Percentiles rank a stretch among this genome's conserved stretches.
Conservation (phyloP, 2,888 invertebrate genomes). For the Empis livida region DNA sequence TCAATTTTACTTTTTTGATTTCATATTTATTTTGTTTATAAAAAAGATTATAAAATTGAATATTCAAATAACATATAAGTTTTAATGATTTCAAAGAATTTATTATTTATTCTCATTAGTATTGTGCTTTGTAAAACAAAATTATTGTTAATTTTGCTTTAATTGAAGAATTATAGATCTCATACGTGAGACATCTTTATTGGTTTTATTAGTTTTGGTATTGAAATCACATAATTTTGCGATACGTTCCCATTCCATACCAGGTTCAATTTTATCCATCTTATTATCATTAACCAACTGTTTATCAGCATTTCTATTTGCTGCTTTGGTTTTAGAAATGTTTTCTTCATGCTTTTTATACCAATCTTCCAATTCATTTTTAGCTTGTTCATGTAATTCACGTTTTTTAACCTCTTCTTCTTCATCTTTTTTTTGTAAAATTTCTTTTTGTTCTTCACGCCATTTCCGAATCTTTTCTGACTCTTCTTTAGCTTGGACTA, state of each 20-base stretch:
- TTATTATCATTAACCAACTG: conserved; percentile 77
- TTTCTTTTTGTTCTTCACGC: conserved; percentile 86
- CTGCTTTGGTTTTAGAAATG: conserved; percentile 85
- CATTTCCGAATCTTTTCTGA: conserved; percentile 93
- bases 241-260: conserved; percentile 90
- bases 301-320: conserved; percentile 92
- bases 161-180: conserved; percentile 91
- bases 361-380: conserved; percentile 97
- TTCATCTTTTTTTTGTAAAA: conserved; percentile 81
- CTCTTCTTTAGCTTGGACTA: conserved; percentile 49
- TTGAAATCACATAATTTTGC: conserved; percentile 95
- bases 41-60: too few species aligned
- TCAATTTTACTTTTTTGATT: too few species aligned
- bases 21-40: too few species aligned
- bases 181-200: conserved; percentile 89
- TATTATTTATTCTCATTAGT: too few species aligned
- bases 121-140: too few species aligned
- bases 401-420: conserved; percentile 82
- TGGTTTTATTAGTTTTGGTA: conserved; percentile 72
- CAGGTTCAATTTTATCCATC: conserved; percentile 46
- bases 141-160: conserved; percentile 81
- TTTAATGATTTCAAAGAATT: too few species aligned
- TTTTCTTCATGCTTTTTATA: conserved; percentile 91
- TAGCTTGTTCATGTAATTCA: conserved; percentile 79
- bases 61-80: too few species aligned